Percentiles rank a stretch among this genome's conserved stretches.
phyloP scores from a whole-genome alignment of 2,888 invertebrate genomes.

The Orthosia incerta region DNA sequence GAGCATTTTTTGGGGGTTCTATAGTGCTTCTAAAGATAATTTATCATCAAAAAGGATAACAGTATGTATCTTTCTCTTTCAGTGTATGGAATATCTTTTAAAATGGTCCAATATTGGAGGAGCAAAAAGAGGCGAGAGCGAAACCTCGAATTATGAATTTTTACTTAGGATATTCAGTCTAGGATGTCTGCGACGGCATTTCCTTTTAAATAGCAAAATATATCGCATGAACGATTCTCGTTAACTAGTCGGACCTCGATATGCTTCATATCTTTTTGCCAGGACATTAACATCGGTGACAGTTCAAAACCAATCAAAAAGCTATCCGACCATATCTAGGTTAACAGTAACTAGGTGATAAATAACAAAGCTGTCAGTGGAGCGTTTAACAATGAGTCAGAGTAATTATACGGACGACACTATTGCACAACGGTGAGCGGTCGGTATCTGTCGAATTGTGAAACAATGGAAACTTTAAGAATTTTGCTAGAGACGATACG shows the following conservation, averaged over 20 bases:
- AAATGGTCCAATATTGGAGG: too few relatives aligned
- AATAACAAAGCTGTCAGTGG: conserved; percentile 68
- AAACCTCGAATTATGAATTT: too few relatives aligned
- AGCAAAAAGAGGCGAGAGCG: too few relatives aligned
- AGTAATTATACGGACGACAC: conserved; percentile 80
- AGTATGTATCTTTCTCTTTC: too few relatives aligned
- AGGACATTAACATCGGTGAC: conserved; percentile 60
- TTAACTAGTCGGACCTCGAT: conserved; percentile 37
- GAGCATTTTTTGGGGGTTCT: too few relatives aligned
- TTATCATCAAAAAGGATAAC: too few relatives aligned
- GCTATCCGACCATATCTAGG: conserved; percentile 61
- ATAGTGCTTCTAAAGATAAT: too few relatives aligned
- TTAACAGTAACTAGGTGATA: conserved; percentile 67
- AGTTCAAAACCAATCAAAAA: conserved; percentile 61
- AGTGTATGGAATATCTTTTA: too few relatives aligned
- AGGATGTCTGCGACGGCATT: too few relatives aligned
- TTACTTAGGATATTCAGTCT: too few relatives aligned
- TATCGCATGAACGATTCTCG: conserved; percentile 28
- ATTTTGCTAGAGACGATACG: conserved; percentile 41
- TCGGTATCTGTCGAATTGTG: conserved; percentile 69
- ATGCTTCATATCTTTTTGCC: conserved; percentile 43
- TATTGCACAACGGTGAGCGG: conserved; percentile 75
- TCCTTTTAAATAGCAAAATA: not conserved
- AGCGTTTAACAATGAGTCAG: conserved; percentile 76
- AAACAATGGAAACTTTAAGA: conserved; percentile 62